Evolutionary conservation across 2,113 vertebrate species (phyloP).

Genomic region (Menidia beryllina): DNA sequence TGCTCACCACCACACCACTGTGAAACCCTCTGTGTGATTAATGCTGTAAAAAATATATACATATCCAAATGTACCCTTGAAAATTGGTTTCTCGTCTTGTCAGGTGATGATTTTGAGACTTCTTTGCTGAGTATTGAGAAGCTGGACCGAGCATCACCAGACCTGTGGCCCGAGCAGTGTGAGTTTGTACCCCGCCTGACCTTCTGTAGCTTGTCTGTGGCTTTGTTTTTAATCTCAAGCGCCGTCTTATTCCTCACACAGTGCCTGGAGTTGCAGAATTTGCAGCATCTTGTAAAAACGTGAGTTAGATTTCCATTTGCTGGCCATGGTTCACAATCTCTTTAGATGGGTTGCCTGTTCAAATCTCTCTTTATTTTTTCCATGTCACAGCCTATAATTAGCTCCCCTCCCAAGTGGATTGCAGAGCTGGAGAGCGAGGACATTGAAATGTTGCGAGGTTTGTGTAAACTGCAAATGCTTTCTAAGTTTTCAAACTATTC

Average conservation of each 20-base stretch:
- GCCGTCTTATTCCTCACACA: constrained; percentile 63
- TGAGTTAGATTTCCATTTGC: constrained; percentile 78
- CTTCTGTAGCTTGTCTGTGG: not conserved
- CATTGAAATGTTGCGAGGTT: constrained; percentile 98
- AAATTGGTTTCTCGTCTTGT: not conserved
- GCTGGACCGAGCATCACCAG: constrained; percentile 95
- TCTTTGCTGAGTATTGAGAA: constrained; percentile 98
- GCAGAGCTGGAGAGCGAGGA: constrained; percentile 97
- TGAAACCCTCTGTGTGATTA: too few relatives aligned
- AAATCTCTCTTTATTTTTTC: constrained; percentile 34
- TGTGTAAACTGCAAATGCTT: not conserved
- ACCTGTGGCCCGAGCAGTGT: constrained; percentile 97
- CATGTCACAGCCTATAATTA: constrained; percentile 90
- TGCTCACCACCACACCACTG: too few relatives aligned
- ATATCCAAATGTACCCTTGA: too few relatives aligned
- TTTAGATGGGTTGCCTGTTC: not conserved
- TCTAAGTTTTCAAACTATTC: not conserved
- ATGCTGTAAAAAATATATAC: too few relatives aligned
- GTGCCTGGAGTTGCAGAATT: constrained; percentile 99
- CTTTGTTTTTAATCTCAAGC: constrained; percentile 17
- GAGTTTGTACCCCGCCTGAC: constrained; percentile 66
- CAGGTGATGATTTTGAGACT: constrained; percentile 91
- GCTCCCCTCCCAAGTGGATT: constrained; percentile 98
- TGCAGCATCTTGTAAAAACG: constrained; percentile 97
- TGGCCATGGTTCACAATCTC: constrained; percentile 25